Evolutionary conservation across 2,797 vertebrate species (phyloP).

Genomic region (Malurus splendens): DNA sequence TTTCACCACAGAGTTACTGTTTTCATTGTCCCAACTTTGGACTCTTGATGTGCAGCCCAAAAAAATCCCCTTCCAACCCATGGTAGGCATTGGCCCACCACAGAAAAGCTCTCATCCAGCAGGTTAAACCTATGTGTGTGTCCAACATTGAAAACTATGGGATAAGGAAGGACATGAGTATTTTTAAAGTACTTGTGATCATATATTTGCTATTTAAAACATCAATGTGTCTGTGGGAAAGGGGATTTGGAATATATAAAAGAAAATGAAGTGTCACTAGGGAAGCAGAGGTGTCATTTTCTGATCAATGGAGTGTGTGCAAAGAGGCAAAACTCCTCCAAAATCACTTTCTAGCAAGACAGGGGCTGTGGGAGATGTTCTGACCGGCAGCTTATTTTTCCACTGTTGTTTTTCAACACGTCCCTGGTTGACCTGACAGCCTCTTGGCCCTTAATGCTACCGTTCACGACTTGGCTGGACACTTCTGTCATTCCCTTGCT

Average conservation of each 20-base stretch:
- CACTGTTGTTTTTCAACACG: not conserved
- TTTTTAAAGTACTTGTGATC: not conserved
- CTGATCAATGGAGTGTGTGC: not conserved
- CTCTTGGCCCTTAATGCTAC: fast-evolving
- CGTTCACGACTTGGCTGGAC: not conserved
- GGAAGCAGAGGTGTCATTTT: not conserved
- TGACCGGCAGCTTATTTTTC: not conserved
- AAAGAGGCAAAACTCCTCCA: not conserved
- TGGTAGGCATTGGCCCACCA: not conserved
- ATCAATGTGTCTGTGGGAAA: not conserved
- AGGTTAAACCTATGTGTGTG: not conserved
- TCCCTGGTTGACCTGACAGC: not conserved
- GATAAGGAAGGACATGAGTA: not conserved
- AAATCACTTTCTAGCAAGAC: not conserved
- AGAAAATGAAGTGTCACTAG: not conserved
- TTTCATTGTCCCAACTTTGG: not conserved
- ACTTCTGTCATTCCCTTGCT: not conserved
- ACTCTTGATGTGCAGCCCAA: fast-evolving
- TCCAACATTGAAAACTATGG: not conserved
- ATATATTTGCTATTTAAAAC: not conserved
- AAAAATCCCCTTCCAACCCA: not conserved
- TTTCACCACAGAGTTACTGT: not conserved
- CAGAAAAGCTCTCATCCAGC: not conserved
- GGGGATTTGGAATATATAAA: not conserved
- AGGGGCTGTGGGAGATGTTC: not conserved